Evolutionary conservation across 2,888 invertebrate species (phyloP), one percentile per base, ranked within the genome.

Genomic region (Octonoba sinensis): DNA sequence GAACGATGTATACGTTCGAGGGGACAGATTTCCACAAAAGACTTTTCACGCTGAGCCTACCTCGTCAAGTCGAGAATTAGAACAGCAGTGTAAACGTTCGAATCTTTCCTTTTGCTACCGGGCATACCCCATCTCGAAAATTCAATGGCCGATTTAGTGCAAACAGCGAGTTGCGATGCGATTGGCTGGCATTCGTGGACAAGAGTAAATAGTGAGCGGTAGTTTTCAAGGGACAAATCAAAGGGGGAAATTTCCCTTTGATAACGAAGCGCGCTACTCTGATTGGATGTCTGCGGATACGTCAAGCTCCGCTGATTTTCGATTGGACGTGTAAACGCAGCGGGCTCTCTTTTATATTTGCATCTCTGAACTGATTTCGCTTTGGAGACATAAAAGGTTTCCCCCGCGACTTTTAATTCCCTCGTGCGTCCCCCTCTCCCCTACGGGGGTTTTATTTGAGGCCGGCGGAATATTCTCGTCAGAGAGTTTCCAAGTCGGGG

Each of bases 321-420:
- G 79, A 79, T 79, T 79, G 79, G 79, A 79, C 79, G 79, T 73
- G 79, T 79, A 79, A 79, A 79, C 73, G 73, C 69, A 73, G 69
- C 79, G 73, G 75, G 47, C 44, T 56, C 65, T 54, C 64, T 76
- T 79, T 79, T 79, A 62, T 60, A 60, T 62, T 79, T 73, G 66
- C 60, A 59, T 67, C 67, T 60, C 65, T 22, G 73, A 65, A 72
- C 65, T 65, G 78, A 72, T 66, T 65, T 78, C 72, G 71, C 67
- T 66, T 66, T 59, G 60, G 54, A 47, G 56, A 73, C 79, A 79
- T 79, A 79, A 79, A 79, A 79, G 78, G 65, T 36, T 66, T 64
- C 27, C 59, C 62, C 59, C 54, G 20, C 27, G 71, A 72, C 64
- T 77, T 73, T 73, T 51, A 56, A 54, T 62, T 65, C 59, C 44